phyloP scores from a whole-genome alignment of 2,797 vertebrate genomes.

The Sebastes ruberrimus region DNA sequence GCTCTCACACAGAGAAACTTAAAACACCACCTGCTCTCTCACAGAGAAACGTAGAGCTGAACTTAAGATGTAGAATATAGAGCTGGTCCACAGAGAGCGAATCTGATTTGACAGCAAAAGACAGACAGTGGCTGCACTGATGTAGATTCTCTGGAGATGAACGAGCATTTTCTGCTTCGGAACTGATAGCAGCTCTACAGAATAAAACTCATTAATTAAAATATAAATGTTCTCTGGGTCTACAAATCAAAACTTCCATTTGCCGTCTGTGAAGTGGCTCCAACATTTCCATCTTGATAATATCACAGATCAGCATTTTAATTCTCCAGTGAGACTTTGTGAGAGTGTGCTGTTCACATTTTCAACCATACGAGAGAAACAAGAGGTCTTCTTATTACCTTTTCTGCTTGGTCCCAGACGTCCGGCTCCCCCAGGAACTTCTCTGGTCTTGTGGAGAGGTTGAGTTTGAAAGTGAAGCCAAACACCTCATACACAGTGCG shows the following conservation, averaged over 20 bases:
- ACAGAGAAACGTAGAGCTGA: not conserved
- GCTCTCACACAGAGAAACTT: conserved; percentile 11
- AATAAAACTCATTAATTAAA: conserved; percentile 41
- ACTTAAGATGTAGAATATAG: conserved; percentile 6
- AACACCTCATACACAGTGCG: conserved; percentile 91
- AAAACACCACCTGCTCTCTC: too few species aligned
- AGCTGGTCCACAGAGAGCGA: conserved; percentile 21
- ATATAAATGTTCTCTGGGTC: conserved; percentile 45
- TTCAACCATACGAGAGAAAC: conserved; percentile 5
- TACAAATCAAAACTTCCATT: conserved; percentile 34
- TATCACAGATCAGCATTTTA: conserved; percentile 25
- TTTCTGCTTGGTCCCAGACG: conserved; percentile 95
- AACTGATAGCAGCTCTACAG: conserved; percentile 16
- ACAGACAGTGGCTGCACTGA: conserved; percentile 27
- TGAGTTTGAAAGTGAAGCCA: conserved; percentile 97
- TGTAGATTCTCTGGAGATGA: conserved; percentile 24
- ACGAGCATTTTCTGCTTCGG: conserved; percentile 12
- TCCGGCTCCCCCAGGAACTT: conserved; percentile 93
- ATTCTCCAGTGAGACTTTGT: conserved; percentile 12
- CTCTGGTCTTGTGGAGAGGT: conserved; percentile 96
- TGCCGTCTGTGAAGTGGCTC: conserved; percentile 13
- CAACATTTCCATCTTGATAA: conserved; percentile 39
- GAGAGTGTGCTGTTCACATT: conserved; percentile 8
- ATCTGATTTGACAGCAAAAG: conserved; percentile 36
- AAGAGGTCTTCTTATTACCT: conserved; percentile 78